Evolutionary conservation across 2,888 invertebrate genomes (phyloP).

Genomic region (Hypselothyrea guttata): DNA sequence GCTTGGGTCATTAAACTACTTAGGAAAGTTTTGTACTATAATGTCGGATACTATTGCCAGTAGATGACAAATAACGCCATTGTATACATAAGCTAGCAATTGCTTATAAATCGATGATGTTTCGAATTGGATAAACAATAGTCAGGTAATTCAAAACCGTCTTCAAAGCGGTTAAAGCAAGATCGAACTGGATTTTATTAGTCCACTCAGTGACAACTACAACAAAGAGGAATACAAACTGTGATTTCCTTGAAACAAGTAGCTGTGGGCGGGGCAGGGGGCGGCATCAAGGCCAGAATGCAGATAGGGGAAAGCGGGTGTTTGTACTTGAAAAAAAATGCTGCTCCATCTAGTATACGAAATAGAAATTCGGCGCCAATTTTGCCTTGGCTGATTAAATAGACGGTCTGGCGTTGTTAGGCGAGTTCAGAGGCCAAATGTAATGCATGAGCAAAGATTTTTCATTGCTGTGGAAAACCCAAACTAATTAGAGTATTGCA

Average conservation of each 20-base stretch:
- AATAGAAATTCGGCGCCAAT: conserved; percentile 39
- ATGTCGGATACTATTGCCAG: too few relatives aligned
- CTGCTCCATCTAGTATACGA: conserved; percentile 11
- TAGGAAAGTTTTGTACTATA: too few relatives aligned
- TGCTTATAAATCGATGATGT: conserved; percentile 3
- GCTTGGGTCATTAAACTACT: too few relatives aligned
- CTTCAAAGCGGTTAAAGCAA: conserved; percentile 20
- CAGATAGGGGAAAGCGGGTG: neutral
- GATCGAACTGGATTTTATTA: conserved; percentile 38
- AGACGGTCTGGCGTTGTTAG: conserved; percentile 32
- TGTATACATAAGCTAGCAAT: conserved; percentile 48
- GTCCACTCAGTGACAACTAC: conserved; percentile 13
- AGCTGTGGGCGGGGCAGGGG: neutral
- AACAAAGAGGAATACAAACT: conserved; percentile 4
- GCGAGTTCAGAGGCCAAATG: conserved; percentile 30
- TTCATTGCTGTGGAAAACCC: conserved; percentile 9
- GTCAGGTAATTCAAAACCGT: conserved; percentile 30
- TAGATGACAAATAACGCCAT: conserved; percentile 11
- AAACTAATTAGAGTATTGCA: conserved; percentile 21
- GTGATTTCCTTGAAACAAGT: conserved; percentile 38
- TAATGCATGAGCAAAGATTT: conserved; percentile 4
- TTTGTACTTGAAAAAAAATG: conserved; percentile 31
- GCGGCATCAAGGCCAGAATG: conserved; percentile 35
- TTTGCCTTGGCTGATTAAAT: conserved; percentile 9
- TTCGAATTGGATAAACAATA: conserved; percentile 43